Conservation (phyloP, 2,888 invertebrate genomes). For the Drosophila hawaiiensis region DNA sequence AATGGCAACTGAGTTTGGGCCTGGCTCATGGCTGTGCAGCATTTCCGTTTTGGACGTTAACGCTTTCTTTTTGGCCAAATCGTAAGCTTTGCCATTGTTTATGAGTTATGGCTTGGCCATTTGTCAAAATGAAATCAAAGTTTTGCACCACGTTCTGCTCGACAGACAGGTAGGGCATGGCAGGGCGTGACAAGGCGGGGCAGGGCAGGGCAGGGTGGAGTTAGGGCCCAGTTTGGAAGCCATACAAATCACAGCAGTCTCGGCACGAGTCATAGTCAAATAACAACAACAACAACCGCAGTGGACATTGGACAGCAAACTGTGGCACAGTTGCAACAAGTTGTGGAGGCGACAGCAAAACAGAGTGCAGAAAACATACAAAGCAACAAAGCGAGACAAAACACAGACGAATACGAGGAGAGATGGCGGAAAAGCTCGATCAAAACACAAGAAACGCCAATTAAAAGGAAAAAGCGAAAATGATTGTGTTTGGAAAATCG, state of each 20-base stretch:
- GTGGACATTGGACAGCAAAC: slow-evolving; percentile 37
- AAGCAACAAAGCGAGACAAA: slow-evolving; percentile 10
- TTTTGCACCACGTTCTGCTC: slow-evolving; percentile 59
- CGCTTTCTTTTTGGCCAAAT: slow-evolving; percentile 66
- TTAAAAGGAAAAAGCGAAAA: slow-evolving; percentile 72
- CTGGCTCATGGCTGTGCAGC: slow-evolving; percentile 29
- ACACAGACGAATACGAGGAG: not conserved
- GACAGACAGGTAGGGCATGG: slow-evolving; percentile 14
- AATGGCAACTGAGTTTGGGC: slow-evolving; percentile 29
- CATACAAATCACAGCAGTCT: slow-evolving; percentile 50
- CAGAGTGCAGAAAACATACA: slow-evolving; percentile 33
- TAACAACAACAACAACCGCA: not conserved
- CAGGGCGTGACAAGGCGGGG: not conserved
- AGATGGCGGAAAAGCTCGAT: slow-evolving; percentile 47
- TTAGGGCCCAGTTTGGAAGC: slow-evolving; percentile 48
- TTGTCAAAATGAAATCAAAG: slow-evolving; percentile 69
- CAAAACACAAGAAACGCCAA: slow-evolving; percentile 67
- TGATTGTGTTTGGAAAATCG: slow-evolving; percentile 55
- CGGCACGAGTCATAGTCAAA: slow-evolving; percentile 4
- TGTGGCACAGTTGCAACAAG: slow-evolving; percentile 75
- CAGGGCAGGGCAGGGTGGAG: slow-evolving; percentile 2
- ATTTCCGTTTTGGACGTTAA: slow-evolving; percentile 66
- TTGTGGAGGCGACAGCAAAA: slow-evolving; percentile 65
- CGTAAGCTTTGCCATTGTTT: slow-evolving; percentile 47
- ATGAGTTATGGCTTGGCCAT: slow-evolving; percentile 61